Evolutionary conservation across 2,888 invertebrate species (phyloP).

Genomic region (Mythimna ferrago): DNA sequence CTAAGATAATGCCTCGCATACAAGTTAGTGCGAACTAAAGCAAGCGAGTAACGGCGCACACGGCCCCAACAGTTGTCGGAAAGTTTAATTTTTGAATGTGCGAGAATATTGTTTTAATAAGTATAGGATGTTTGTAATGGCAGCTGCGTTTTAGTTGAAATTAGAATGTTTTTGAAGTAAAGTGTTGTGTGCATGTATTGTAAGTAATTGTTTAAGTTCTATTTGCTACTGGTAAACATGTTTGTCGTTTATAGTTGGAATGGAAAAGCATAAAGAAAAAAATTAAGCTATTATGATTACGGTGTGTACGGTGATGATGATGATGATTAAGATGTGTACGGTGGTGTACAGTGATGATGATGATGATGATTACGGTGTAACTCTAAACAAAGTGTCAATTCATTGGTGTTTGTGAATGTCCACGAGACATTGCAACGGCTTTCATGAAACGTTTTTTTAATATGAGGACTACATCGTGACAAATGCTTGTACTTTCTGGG

Average conservation of each 20-base stretch:
- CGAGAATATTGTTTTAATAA: constrained; percentile 49
- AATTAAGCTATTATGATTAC: background rate
- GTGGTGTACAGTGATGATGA: too few relatives aligned
- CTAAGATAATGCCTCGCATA: constrained; percentile 72
- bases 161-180: constrained; percentile 9
- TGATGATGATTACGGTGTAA: too few relatives aligned
- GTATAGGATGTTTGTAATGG: constrained; percentile 29
- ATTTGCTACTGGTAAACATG: background rate
- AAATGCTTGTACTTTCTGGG: too few relatives aligned
- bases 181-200: background rate
- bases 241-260: background rate
- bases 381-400: too few relatives aligned
- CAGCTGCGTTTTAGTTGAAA: constrained; percentile 8
- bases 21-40: constrained; percentile 75
- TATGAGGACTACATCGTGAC: too few relatives aligned
- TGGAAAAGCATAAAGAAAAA: background rate
- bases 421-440: too few relatives aligned
- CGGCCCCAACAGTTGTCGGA: constrained; percentile 66
- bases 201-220: background rate
- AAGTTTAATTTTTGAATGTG: constrained; percentile 69
- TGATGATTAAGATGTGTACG: too few relatives aligned
- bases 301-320: too few relatives aligned
- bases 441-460: too few relatives aligned
- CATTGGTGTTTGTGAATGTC: too few relatives aligned
- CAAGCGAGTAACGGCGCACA: constrained; percentile 66